Evolutionary conservation across 35 echinoderm and acorn worm genomes (phyloP), one percentile per base, ranked within the genome.

Genomic region (Eucidaris tribuloides): DNA sequence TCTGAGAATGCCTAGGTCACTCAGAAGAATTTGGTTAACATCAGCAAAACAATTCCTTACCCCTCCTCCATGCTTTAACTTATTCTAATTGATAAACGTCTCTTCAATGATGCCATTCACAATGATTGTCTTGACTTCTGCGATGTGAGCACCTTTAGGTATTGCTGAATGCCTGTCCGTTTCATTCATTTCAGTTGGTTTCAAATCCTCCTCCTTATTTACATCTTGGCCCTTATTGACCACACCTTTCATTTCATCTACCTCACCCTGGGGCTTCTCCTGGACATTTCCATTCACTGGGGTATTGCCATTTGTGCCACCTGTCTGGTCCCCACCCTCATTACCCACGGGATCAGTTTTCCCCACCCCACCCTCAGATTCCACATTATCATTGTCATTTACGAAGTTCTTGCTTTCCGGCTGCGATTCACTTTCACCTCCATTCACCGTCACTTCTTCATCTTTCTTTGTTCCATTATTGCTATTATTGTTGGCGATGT

Each of bases 31-130:
- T n/a, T n/a, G n/a, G n/a, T n/a, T n/a, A n/a, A n/a, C n/a, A n/a
- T n/a, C n/a, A n/a, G n/a, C n/a, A n/a, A n/a, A n/a, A n/a, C n/a
- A n/a, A n/a, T n/a, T n/a, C n/a, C n/a, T n/a, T 30, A 57, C 56
- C 4, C 85, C 85, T 46, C 76, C 85, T 52, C 85, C 81, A 19
- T 77, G 40, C 76, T 88, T 88, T 13, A 77, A 79, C 85, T 80
- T 88, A 42, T 33, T 40, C 41, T 74, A 74, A 44, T 74, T 44
- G 68, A 74, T 41, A 20, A 44, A 74, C 13, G 68, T 74, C 68
- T 74, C 68, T 40, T 74, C 68, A 36, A 74, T 74, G 37, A 74
- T 74, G 68, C 68, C 68, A 74, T 74, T 74, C 2, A 74, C 68
- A 41, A 74, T 35, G 9, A 36, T 74, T 22, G 68, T 74, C 37